Evolutionary conservation across 2,888 invertebrate genomes (phyloP).

Genomic region (Diplolepis rosae): DNA sequence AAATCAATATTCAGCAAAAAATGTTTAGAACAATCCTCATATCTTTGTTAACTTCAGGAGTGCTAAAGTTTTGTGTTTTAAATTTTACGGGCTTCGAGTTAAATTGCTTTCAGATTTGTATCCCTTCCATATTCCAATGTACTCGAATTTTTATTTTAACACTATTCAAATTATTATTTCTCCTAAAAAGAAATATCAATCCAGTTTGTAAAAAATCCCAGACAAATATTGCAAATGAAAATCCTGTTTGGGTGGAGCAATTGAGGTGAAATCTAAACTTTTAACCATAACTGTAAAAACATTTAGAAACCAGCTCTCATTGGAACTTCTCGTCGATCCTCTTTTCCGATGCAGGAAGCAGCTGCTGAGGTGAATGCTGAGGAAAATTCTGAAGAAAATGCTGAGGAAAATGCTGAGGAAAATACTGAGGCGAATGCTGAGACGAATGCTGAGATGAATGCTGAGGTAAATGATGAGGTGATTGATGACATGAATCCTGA

Average conservation of each 20-base stretch:
- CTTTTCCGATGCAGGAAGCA: background rate
- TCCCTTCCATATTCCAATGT: background rate
- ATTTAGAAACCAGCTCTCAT: background rate
- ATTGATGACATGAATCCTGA: background rate
- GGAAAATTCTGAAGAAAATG: background rate
- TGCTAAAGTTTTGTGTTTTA: no score
- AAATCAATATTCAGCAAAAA: no score
- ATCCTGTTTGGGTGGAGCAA: background rate
- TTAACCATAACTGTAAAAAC: background rate
- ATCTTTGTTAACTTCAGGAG: no score
- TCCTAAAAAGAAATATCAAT: background rate
- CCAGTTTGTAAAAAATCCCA: background rate
- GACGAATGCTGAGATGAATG: background rate
- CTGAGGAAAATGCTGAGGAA: background rate
- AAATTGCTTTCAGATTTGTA: background rate
- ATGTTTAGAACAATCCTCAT: no score
- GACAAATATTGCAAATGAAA: background rate
- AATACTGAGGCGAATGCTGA: background rate
- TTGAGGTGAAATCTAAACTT: background rate
- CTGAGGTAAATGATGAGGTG: background rate
- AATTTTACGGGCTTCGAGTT: background rate
- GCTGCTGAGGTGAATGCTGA: background rate
- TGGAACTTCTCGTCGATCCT: background rate
- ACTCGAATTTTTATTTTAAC: background rate
- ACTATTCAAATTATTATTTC: no score